These are phyloP conservation scores for Hipposideros larvatus DNA, from an alignment of 2,797 vertebrate genomes.

Conservation along the genomic window DNA sequence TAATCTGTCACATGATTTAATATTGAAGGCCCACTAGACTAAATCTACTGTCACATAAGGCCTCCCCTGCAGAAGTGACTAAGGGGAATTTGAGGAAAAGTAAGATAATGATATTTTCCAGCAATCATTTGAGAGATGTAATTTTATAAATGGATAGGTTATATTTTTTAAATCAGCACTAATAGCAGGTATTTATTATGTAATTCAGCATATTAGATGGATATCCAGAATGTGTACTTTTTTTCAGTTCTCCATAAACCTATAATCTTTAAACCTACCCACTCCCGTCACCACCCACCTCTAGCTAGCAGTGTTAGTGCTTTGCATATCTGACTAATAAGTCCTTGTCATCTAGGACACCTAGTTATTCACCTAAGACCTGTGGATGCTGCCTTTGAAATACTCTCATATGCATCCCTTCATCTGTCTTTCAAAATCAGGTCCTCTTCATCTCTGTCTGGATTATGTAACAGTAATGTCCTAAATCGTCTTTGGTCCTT, in stretches of 20 bases:
- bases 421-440: background rate
- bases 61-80: slow-evolving; percentile 46
- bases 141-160: slow-evolving; percentile 37
- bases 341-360: background rate
- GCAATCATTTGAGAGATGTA: slow-evolving; percentile 40
- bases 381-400: slow-evolving; percentile 25
- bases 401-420: background rate
- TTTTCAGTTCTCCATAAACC: background rate
- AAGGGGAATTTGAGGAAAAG: slow-evolving; percentile 39
- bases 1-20: slow-evolving; percentile 40
- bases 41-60: background rate
- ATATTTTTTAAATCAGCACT: slow-evolving; percentile 41
- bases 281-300: background rate
- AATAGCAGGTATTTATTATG: slow-evolving; percentile 43
- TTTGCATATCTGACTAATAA: slow-evolving; percentile 10
- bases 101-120: slow-evolving; percentile 32
- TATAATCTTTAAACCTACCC: background rate
- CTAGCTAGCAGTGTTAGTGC: background rate
- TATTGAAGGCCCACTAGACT: background rate
- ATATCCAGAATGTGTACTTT: background rate
- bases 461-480: background rate
- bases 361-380: background rate
- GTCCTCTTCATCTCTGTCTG: background rate
- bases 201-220: background rate
- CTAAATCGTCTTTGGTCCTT: background rate